Evolutionary conservation across 2,888 invertebrate genomes (phyloP).

Genomic region (Anarsia innoxiella): DNA sequence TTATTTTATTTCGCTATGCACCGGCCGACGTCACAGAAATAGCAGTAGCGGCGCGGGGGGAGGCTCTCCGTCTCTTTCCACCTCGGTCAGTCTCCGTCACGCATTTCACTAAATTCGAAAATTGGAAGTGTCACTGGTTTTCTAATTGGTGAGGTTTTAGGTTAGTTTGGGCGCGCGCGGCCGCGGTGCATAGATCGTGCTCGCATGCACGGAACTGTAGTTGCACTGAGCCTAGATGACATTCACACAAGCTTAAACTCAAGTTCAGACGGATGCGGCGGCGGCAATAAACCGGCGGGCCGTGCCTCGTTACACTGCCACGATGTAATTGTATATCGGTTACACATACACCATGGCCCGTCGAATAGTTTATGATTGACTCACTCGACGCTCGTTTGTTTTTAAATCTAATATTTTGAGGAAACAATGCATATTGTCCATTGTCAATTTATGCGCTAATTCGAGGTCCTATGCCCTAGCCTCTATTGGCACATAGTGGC

Average conservation of each 20-base stretch:
- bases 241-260: slow-evolving; percentile 65
- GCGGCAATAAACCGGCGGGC: slow-evolving; percentile 46
- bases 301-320: slow-evolving; percentile 31
- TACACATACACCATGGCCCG: slow-evolving; percentile 18
- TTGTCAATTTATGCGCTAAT: too few relatives aligned
- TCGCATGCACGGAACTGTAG: slow-evolving; percentile 54
- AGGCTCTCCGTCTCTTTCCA: slow-evolving; percentile 53
- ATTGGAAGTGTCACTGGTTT: slow-evolving; percentile 36
- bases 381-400: slow-evolving; percentile 24
- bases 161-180: slow-evolving; percentile 26
- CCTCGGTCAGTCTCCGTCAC: slow-evolving; percentile 33
- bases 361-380: slow-evolving; percentile 9
- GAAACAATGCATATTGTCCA: slow-evolving; percentile 30
- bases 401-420: slow-evolving; percentile 25
- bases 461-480: too few relatives aligned
- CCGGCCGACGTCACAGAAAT: slow-evolving; percentile 65
- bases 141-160: slow-evolving; percentile 27
- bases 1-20: slow-evolving; percentile 72
- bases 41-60: slow-evolving; percentile 46
- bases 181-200: slow-evolving; percentile 37
- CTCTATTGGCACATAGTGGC: too few relatives aligned
- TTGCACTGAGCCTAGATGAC: slow-evolving; percentile 68
- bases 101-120: slow-evolving; percentile 50
- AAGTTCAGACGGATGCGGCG: slow-evolving; percentile 65
- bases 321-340: slow-evolving; percentile 51